Evolutionary conservation across 2,888 invertebrate genomes (phyloP).

Genomic region (Chrysotoxum bicinctum): DNA sequence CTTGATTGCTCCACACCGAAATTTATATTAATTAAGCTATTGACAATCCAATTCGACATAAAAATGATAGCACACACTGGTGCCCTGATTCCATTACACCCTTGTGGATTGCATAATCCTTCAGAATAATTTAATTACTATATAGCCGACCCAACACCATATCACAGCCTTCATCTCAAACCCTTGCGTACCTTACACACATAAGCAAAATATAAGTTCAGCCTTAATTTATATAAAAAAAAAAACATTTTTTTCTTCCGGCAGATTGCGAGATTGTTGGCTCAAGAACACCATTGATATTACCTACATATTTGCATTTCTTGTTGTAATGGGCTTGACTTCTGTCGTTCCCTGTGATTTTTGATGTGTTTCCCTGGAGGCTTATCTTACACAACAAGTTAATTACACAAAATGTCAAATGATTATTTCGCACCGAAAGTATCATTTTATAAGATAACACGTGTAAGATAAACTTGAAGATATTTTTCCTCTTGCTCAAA

Average conservation of each 20-base stretch:
- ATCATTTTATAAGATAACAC: slow-evolving; percentile 33
- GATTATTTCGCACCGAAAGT: slow-evolving; percentile 30
- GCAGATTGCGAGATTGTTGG: slow-evolving; percentile 3
- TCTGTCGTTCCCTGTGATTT: slow-evolving; percentile 1
- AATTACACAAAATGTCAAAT: no score
- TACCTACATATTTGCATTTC: background rate
- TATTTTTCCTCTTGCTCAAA: background rate
- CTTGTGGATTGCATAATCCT: background rate
- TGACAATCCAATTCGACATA: slow-evolving; percentile 17
- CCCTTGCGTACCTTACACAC: background rate
- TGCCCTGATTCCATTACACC: background rate
- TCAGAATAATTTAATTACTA: slow-evolving; percentile 14
- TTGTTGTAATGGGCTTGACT: slow-evolving; percentile 9
- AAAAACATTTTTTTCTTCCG: slow-evolving; percentile 10
- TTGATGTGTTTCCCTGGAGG: slow-evolving; percentile 30
- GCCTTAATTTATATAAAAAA: background rate
- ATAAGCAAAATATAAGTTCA: background rate
- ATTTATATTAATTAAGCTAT: background rate
- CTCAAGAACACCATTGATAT: background rate
- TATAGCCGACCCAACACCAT: background rate
- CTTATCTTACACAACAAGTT: slow-evolving; percentile 3
- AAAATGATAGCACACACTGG: background rate
- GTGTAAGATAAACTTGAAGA: slow-evolving; percentile 21
- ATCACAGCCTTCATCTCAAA: background rate
- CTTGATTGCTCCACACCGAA: background rate